A percentile compares a stretch with the other conserved stretches of the same genome.
Conservation (phyloP, 2,113 vertebrate species). For the Gnathonemus echidnorhynchus region DNA sequence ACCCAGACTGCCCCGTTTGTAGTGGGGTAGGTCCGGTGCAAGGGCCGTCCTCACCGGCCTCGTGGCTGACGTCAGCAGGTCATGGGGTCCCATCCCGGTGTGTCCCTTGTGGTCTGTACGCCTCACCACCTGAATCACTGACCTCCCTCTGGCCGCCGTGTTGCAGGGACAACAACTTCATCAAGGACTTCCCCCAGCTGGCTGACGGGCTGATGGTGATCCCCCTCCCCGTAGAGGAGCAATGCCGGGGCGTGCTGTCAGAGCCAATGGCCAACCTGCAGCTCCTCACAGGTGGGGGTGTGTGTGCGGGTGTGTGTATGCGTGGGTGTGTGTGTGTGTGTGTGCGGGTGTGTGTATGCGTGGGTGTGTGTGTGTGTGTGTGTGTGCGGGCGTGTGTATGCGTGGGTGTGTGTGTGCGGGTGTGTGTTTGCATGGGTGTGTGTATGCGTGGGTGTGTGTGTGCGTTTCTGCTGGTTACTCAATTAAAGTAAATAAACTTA, state of each 20-base stretch:
- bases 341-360: no score
- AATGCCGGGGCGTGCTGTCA: conserved; percentile 87
- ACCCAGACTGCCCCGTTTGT: neutral
- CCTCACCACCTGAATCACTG: neutral
- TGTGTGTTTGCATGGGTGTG: no score
- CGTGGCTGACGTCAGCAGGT: neutral
- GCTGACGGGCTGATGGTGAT: conserved; percentile 92
- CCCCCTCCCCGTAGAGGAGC: conserved; percentile 89
- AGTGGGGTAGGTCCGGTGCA: neutral
- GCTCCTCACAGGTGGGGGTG: conserved; percentile 77
- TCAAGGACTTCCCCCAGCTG: conserved; percentile 95
- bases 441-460: conserved; percentile 51
- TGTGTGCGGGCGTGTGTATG: no score
- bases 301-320: conserved; percentile 34
- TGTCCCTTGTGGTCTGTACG: neutral
- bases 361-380: no score
- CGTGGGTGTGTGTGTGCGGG: no score
- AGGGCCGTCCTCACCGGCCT: neutral
- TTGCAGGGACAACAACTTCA: conserved; percentile 94
- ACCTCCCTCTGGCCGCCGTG: conserved; percentile 34
- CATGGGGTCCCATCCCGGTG: neutral
- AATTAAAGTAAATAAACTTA: neutral
- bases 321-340: no score
- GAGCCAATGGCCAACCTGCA: conserved; percentile 86
- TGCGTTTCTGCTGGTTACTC: neutral